Conservation (phyloP, 2,113 vertebrate species). For the Neotragus pygmaeus region DNA sequence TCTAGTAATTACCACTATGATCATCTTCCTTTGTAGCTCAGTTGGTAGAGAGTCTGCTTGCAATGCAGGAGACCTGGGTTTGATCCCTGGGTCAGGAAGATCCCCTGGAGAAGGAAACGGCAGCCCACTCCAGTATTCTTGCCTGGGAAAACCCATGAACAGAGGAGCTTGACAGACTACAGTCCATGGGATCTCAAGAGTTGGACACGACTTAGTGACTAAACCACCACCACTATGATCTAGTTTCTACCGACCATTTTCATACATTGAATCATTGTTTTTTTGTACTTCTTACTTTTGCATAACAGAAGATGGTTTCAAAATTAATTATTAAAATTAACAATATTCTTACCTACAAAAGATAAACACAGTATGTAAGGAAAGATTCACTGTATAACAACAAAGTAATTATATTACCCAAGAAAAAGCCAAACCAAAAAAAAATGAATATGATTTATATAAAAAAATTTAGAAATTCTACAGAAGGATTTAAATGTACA, state of each 20-base stretch:
- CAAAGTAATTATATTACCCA: not conserved
- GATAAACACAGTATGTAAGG: not conserved
- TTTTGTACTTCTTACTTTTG: not conserved
- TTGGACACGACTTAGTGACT: too few species aligned
- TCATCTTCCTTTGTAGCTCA: not conserved
- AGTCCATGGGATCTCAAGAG: too few species aligned
- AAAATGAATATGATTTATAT: not conserved
- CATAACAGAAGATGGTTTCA: not conserved
- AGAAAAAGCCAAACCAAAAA: not conserved
- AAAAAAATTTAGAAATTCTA: not conserved
- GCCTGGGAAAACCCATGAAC: too few species aligned
- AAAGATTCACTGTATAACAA: not conserved
- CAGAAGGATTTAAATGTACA: not conserved
- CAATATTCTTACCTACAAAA: not conserved
- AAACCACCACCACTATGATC: not conserved
- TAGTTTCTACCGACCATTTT: conserved; percentile 3
- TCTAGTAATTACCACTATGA: not conserved
- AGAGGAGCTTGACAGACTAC: too few species aligned
- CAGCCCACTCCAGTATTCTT: too few species aligned
- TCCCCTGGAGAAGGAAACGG: too few species aligned
- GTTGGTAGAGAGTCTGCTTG: too few species aligned
- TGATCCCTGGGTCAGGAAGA: too few species aligned
- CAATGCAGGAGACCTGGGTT: too few species aligned
- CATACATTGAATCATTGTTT: not conserved
- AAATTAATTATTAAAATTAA: not conserved